Conservation (phyloP, 2,888 invertebrate genomes). For the Protonemura montana region DNA sequence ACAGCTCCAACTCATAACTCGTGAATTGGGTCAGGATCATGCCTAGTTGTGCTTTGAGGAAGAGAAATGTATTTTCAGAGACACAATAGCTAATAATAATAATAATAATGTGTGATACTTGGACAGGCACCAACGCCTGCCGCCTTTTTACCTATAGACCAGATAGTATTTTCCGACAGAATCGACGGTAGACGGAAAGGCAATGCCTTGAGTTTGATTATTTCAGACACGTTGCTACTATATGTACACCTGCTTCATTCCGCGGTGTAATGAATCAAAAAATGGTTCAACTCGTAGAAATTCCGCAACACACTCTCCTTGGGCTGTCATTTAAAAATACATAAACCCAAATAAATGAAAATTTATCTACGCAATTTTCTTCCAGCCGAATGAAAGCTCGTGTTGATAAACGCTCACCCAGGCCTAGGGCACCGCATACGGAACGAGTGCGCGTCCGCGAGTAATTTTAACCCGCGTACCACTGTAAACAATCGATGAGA, state of each 20-base stretch:
- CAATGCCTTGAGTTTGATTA: too few relatives aligned
- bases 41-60: not conserved
- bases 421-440: not conserved
- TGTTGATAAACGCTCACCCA: not conserved
- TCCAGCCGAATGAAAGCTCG: not conserved
- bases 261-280: too few relatives aligned
- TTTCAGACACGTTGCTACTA: too few relatives aligned
- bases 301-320: not conserved
- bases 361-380: not conserved
- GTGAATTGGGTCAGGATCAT: not conserved
- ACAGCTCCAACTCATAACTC: not conserved
- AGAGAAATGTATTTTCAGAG: not conserved
- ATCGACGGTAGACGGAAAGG: too few relatives aligned
- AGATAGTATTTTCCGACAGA: too few relatives aligned
- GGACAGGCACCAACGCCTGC: not conserved
- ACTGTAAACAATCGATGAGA: not conserved
- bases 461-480: not conserved
- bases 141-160: not conserved
- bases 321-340: not conserved
- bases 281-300: too few relatives aligned
- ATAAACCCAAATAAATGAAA: constrained; percentile 1
- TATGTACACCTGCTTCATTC: too few relatives aligned
- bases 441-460: not conserved
- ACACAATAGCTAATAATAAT: not conserved
- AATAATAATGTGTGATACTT: constrained; percentile 2